Conservation (phyloP, 2,888 invertebrate species). For the Eupithecia dodoneata region DNA sequence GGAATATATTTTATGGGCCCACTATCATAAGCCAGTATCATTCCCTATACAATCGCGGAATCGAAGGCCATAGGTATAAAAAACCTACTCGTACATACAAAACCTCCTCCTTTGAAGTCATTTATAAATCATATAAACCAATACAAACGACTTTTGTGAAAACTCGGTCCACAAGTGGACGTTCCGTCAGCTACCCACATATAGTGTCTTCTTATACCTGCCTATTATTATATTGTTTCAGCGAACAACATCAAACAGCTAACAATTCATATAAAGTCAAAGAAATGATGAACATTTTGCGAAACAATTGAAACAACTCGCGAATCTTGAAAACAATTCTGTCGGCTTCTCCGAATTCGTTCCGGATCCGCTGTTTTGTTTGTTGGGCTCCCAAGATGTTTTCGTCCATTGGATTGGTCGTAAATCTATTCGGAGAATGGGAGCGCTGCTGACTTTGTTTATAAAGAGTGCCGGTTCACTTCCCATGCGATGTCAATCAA, state of each 20-base stretch:
- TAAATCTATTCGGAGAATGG: not conserved
- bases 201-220: not conserved
- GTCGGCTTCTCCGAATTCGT: not conserved
- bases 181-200: not conserved
- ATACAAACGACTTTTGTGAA: not conserved
- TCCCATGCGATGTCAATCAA: conserved; percentile 6
- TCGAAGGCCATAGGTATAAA: too few species aligned
- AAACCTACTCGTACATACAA: too few species aligned
- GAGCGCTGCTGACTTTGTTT: not conserved
- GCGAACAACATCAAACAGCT: not conserved
- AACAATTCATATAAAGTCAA: not conserved
- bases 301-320: not conserved
- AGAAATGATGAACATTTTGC: not conserved
- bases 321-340: not conserved
- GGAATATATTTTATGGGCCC: too few species aligned
- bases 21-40: too few species aligned
- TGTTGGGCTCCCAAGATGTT: not conserved
- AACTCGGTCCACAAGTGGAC: not conserved
- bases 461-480: not conserved
- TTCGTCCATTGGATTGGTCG: conserved; percentile 3
- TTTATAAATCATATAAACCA: too few species aligned
- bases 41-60: too few species aligned
- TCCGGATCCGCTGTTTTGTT: not conserved
- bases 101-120: too few species aligned
- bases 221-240: not conserved